Conservation (phyloP, 2,888 invertebrate species). For the Dyspetes luteomarginatus region DNA sequence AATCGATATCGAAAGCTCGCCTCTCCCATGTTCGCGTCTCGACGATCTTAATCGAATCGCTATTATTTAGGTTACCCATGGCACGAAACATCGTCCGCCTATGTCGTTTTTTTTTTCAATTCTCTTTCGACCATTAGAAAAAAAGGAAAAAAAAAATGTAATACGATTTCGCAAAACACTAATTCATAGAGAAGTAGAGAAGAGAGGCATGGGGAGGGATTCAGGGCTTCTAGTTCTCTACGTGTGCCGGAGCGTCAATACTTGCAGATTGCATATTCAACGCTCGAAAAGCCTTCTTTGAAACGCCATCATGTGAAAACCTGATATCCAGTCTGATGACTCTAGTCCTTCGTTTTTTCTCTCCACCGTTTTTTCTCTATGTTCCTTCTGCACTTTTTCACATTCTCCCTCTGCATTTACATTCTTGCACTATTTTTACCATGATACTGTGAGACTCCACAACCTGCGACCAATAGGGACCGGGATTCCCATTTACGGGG, state of each 20-base stretch:
- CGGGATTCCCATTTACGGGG: too few species aligned
- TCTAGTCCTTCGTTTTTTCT: conserved; percentile 15
- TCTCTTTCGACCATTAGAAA: conserved; percentile 2
- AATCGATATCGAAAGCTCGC: conserved; percentile 24
- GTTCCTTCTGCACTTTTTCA: not conserved
- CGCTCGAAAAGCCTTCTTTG: conserved; percentile 64
- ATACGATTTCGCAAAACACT: conserved; percentile 44
- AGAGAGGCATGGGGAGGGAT: not conserved
- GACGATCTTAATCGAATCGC: conserved; percentile 40
- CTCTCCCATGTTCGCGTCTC: not conserved
- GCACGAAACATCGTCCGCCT: conserved; percentile 9
- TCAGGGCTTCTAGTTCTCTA: conserved; percentile 20
- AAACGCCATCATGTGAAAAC: conserved; percentile 68
- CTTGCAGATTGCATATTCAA: conserved; percentile 70
- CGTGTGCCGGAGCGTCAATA: conserved; percentile 61
- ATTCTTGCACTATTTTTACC: conserved; percentile 12
- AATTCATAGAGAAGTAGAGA: conserved; percentile 37
- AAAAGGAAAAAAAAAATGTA: conserved; percentile 27
- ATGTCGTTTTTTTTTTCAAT: conserved; percentile 5
- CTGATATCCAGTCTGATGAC: conserved; percentile 62
- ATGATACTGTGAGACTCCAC: too few species aligned
- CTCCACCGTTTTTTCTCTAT: not conserved
- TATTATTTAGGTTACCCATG: conserved; percentile 47
- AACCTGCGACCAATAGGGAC: too few species aligned
- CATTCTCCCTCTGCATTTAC: conserved; percentile 7